Evolutionary conservation across 2,113 vertebrate genomes (phyloP).

Genomic region (Strix aluco): DNA sequence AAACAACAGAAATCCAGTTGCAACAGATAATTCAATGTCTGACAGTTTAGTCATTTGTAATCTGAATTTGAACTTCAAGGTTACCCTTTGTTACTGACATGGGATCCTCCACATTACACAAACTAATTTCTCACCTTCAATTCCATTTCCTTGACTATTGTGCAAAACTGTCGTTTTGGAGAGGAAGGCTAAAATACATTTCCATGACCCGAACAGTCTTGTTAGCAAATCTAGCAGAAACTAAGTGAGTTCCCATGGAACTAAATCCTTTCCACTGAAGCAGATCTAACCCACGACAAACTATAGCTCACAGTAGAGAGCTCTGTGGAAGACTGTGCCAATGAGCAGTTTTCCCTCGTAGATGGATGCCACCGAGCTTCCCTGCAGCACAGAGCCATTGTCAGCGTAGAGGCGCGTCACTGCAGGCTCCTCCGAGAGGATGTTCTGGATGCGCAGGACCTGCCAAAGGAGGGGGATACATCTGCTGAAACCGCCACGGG

Average conservation of each 20-base stretch:
- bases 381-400: slow-evolving; percentile 84
- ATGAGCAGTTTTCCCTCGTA: slow-evolving; percentile 84
- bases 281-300: fast-evolving
- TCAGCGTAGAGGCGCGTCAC: slow-evolving; percentile 86
- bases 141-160: not conserved
- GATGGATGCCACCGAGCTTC: slow-evolving; percentile 80
- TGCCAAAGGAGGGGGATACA: not conserved
- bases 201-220: not conserved
- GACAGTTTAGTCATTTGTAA: not conserved
- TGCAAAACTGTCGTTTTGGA: not conserved
- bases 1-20: not conserved
- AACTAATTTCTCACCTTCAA: not conserved
- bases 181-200: not conserved
- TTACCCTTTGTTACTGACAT: not conserved
- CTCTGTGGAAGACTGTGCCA: slow-evolving; percentile 89
- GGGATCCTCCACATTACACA: not conserved
- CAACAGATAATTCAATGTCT: not conserved
- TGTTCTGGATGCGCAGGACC: slow-evolving; percentile 88
- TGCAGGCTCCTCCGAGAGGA: slow-evolving; percentile 81
- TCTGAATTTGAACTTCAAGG: not conserved
- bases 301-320: slow-evolving; percentile 84
- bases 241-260: not conserved
- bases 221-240: not conserved
- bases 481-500: fast-evolving
- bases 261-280: not conserved